Evolutionary conservation across 1,140 invertebrate species (phyloP).

Genomic region (Micrasema longulum): DNA sequence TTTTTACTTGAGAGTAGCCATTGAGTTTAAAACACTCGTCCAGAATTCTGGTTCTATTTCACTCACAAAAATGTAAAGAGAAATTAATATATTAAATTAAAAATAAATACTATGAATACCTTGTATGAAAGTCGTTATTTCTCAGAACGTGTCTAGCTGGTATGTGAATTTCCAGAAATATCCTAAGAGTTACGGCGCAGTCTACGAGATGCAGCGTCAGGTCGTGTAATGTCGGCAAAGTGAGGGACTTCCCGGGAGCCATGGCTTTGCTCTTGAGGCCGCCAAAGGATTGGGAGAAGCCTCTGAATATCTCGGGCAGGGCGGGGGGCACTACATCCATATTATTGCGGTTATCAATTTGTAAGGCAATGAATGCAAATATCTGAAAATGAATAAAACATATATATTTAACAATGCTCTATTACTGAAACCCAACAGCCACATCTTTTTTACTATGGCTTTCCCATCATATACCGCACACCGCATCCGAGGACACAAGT

Average conservation of each 20-base stretch:
- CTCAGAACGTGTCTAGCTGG: conserved; percentile 67
- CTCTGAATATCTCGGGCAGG: conserved; percentile 66
- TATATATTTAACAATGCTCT: too few relatives aligned
- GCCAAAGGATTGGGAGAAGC: conserved; percentile 60
- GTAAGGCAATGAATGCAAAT: conserved; percentile 64
- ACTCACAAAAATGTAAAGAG: too few relatives aligned
- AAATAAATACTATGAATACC: conserved; percentile 60
- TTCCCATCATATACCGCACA: too few relatives aligned
- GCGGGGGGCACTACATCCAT: conserved; percentile 62
- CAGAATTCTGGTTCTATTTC: too few relatives aligned
- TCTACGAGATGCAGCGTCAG: conserved; percentile 80
- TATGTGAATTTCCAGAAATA: conserved; percentile 75
- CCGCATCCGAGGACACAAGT: too few relatives aligned
- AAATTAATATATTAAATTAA: too few relatives aligned
- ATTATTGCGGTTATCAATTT: conserved; percentile 69
- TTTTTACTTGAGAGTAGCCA: too few relatives aligned
- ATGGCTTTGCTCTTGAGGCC: conserved; percentile 56
- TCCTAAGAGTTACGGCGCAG: conserved; percentile 73
- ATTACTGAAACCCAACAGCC: too few relatives aligned
- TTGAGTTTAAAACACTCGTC: too few relatives aligned
- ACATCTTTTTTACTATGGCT: too few relatives aligned
- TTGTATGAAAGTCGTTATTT: conserved; percentile 68
- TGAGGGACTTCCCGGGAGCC: conserved; percentile 60
- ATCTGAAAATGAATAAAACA: conserved; percentile 57
- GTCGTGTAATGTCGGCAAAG: conserved; percentile 71